These are phyloP conservation scores for Mormoops blainvillei DNA, from an alignment of 2,113 vertebrate genomes.

Conservation along the genomic window DNA sequence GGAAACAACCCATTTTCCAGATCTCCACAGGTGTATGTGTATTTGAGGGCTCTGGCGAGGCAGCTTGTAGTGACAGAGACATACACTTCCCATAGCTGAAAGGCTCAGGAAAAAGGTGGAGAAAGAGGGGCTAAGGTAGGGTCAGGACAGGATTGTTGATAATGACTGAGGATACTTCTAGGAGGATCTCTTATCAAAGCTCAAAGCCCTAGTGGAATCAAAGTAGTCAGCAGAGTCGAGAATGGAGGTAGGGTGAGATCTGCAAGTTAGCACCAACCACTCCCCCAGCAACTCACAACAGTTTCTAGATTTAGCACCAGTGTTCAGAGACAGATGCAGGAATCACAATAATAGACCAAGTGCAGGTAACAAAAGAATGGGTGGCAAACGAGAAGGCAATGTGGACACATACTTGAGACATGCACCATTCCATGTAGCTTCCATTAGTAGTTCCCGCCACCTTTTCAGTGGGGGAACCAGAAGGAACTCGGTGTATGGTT, in stretches of 20 bases:
- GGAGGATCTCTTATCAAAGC: not conserved
- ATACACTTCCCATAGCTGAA: not conserved
- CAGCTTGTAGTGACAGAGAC: not conserved
- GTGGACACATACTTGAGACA: not conserved
- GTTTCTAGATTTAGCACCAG: not conserved
- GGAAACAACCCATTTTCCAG: not conserved
- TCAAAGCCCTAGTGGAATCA: rapidly evolving
- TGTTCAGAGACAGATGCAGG: not conserved
- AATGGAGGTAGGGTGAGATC: rapidly evolving
- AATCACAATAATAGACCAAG: not conserved
- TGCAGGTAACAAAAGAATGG: not conserved
- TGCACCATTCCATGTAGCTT: not conserved
- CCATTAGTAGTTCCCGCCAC: not conserved
- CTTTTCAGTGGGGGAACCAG: not conserved
- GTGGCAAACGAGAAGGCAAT: not conserved
- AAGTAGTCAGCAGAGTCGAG: not conserved
- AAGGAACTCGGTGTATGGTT: not conserved
- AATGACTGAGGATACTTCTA: not conserved
- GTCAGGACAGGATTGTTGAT: not conserved
- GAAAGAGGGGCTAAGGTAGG: not conserved
- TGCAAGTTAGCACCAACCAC: not conserved
- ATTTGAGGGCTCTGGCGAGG: not conserved
- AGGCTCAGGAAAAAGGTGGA: not conserved
- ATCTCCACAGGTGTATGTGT: too few relatives aligned
- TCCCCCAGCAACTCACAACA: not conserved